Evolutionary conservation across 2,888 invertebrate genomes (phyloP), one percentile per base, ranked within the genome.

Genomic region (Lamellibrachia satsuma): DNA sequence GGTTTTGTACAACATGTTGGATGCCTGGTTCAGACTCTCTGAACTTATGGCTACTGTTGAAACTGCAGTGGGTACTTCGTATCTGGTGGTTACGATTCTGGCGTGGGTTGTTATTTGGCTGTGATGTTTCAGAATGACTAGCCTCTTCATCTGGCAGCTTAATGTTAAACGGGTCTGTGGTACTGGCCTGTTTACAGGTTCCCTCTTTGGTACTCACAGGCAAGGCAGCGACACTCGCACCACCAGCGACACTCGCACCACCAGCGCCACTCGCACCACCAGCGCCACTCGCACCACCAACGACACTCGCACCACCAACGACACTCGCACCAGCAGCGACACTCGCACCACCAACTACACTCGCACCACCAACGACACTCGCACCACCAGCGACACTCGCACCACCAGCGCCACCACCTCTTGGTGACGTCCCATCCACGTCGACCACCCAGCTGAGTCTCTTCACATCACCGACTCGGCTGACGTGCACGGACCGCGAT

Each of bases 371-470:
- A 39, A 1, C 39, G 39, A 39, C 39, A 39, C 39, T 39, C 39
- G 39, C 39, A 39, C 39, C 39, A 39, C 39, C 39, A 39, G 39
- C 39, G 39, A 39, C 39, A 39, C 39, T 39, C 22, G 75, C 75
- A 55, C 55, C 55, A 55, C 55, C 55, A 9, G 3, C 39, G 39
- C 39, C 39, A 39, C 39, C 39, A 39, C 39, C 55, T 15, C 15
- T 75, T n/a, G 75, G 75, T 6, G n/a, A n/a, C 3, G 75, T n/a
- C 1, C 15, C 75, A n/a, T 75, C 75, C 75, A 75, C n/a, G 75
- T 75, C 75, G 75, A 75, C 75, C 22, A 75, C 75, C 75, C 75
- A 75, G n/a, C 75, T 75, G 22, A 75, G 75, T 75, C 75, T 75
- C 75, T 75, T 75, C 15, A 75, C 75, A n/a, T 75, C n/a, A 6